Base-by-base conservation (phyloP, 2,797 vertebrate species). In the Muscicapa striata region DNA sequence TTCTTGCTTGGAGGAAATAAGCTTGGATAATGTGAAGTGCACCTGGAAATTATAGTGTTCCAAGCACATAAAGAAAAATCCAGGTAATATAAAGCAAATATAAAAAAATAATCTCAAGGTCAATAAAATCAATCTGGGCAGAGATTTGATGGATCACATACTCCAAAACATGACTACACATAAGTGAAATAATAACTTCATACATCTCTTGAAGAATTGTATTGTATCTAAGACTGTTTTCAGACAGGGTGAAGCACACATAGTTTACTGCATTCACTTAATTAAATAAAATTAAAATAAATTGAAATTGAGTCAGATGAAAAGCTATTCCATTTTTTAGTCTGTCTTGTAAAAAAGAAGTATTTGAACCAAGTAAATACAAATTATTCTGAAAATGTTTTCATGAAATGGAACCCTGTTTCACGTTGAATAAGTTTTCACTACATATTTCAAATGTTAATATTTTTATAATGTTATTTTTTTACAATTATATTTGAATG, bases 161-260 rank as follows among this genome's bases (percentile, higher is more conserved):
- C 21, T 52, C 73, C 38, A 83, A 94, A 91, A 75, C 30, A 36
- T 38, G 52, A 59, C 57, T 90, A 66, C 23, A 10, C 38, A 15
- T 32, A 94, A 92, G 83, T 34, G 36, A 74, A 64, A 84, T 75
- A 89, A 30, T 66, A 74, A 72, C 82, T 94, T 92, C 29, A 34
- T 13, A 22, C 27, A 15, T 75, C 80, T 92, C 81, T 74, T 29
- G 72, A 58, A 79, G 49, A 23, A 89, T 21, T 54, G 21, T 36
- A 3, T 26, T 66, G 15, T 22, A 30, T 36, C 9, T 57, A 67
- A 29, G 62, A 17, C 15, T 64, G 16, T 16, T 89, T 3, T 69
- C 51, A 76, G 59, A 38, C 38, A 57, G 9, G 32, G 15, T 57
- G 34, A 59, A 74, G 19, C 15, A 36, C 32, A 58, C 3, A 4